These are phyloP conservation scores for Lithophane ornitopus DNA, from an alignment of 2,888 invertebrate genomes.

Conservation along the genomic window DNA sequence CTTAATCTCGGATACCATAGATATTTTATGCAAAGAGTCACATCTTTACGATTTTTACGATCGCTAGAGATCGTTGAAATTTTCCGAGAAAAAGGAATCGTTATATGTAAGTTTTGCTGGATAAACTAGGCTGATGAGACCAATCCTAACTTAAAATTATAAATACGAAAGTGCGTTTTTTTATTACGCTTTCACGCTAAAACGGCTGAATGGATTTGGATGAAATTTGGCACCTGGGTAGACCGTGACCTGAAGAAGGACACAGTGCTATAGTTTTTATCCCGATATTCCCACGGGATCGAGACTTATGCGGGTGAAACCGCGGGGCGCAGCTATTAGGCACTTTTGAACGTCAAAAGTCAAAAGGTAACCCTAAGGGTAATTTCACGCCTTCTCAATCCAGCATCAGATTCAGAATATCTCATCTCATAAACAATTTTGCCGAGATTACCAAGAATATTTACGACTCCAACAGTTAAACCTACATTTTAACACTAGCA, in stretches of 20 bases:
- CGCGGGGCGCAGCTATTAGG: no score
- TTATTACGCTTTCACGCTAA: no score
- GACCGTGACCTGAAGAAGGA: no score
- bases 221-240: no score
- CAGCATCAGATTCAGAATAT: not conserved
- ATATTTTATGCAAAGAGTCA: constrained; percentile 2
- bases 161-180: no score
- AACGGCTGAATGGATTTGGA: no score
- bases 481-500: not conserved
- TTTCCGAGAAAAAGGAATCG: not conserved
- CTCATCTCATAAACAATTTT: not conserved
- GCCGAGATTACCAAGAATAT: constrained; percentile 7
- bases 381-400: not conserved
- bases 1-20: not conserved
- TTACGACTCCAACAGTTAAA: constrained; percentile 15
- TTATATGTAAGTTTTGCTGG: not conserved
- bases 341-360: no score
- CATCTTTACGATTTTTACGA: not conserved
- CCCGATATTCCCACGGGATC: no score
- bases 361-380: not conserved
- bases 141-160: no score
- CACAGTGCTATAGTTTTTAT: no score
- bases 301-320: no score
- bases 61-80: not conserved
- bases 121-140: not conserved